phyloP scores from a whole-genome alignment of 2,888 invertebrate genomes.

The Drosophila histrio region DNA sequence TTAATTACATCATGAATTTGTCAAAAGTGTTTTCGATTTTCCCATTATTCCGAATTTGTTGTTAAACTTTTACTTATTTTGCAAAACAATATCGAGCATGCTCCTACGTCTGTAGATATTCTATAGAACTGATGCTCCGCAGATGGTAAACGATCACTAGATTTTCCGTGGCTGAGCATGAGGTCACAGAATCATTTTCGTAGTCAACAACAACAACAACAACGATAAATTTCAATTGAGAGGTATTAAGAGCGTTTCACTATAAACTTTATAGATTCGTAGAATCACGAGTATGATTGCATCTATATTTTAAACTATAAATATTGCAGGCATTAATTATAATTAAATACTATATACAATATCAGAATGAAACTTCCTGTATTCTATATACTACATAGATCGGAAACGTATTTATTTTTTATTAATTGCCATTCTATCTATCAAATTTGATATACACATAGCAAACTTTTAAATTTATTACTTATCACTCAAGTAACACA shows the following conservation, averaged over 20 bases:
- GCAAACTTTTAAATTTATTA: no score
- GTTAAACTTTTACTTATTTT: slow-evolving; percentile 9
- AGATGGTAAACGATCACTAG: slow-evolving; percentile 48
- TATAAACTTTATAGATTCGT: background rate
- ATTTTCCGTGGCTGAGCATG: slow-evolving; percentile 52
- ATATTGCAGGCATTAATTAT: background rate
- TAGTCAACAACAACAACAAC: slow-evolving; percentile 43
- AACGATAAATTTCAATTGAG: background rate
- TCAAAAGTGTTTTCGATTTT: slow-evolving; percentile 54
- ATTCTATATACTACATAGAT: no score
- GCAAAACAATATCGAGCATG: slow-evolving; percentile 39
- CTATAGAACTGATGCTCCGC: slow-evolving; percentile 20
- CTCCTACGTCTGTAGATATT: background rate
- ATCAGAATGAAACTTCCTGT: no score
- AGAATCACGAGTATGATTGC: slow-evolving; percentile 1
- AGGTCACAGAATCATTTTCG: slow-evolving; percentile 62
- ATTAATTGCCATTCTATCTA: no score
- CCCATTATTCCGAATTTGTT: background rate
- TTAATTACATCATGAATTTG: slow-evolving; percentile 77
- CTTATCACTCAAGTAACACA: no score
- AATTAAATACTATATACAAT: background rate
- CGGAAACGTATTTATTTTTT: no score
- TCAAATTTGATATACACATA: no score
- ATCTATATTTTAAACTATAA: background rate
- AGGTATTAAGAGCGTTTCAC: background rate